Evolutionary conservation across 2,113 vertebrate species (phyloP), one percentile per base, ranked within the genome.

Genomic region (Seriola dumerili): DNA sequence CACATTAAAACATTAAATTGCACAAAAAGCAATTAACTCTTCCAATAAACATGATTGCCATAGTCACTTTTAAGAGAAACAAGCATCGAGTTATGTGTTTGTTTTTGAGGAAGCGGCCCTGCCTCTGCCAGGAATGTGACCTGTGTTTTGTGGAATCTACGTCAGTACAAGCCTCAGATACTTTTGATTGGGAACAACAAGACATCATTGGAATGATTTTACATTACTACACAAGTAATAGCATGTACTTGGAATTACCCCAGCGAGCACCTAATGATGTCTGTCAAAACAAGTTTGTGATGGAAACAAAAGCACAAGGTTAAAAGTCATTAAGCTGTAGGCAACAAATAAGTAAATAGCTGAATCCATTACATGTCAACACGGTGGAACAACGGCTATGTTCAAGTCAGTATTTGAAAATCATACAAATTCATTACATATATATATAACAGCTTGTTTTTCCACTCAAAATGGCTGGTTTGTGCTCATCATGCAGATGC

Each of bases 281-380:
- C 42, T 50, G 36, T 74, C 71, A 84, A 88, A 89, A 82, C 78
- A 80, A 84, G 67, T 65, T 64, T 84, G 72, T 36, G 38, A 74
- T 68, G 16, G 46, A 72, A 80, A 84, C 55, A 78, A 72, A 29
- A 66, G 25, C 38, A 9, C 16, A 32, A 44, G 66, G 58, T 75
- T 61, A 44, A 63, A 83, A 44, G n/a, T 11, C 0, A 8, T 38
- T 36, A 29, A 0, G 38, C 19, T 77, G 8, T 42, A 16, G 14
- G 64, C 36, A 52, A 65, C 29, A 71, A 46, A 50, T 25, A 9
- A 0, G 5, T 32, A 34, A 12, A 38, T 52, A 23, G 7, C n/a
- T 0, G 0, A 34, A 12, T 69, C 21, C 3, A 40, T 17, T 38
- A 34, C 48, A 46, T 50, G 17, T 57, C 16, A 59, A 16, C 4